Evolutionary conservation across 2,113 vertebrate species (phyloP).

Genomic region (Tonatia bakeri): DNA sequence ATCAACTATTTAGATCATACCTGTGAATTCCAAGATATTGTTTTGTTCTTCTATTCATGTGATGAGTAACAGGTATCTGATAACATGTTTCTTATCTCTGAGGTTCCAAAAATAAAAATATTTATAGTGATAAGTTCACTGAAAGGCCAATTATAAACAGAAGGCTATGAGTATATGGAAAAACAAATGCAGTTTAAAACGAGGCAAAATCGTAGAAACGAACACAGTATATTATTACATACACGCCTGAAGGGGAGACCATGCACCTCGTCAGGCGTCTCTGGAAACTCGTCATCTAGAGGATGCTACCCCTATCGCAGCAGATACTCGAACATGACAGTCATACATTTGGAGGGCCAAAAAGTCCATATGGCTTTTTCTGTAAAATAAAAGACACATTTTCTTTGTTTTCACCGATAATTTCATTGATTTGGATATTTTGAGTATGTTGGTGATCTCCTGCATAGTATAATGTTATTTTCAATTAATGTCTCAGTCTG

Average conservation of each 20-base stretch:
- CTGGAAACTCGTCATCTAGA: not conserved
- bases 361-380: too few species aligned
- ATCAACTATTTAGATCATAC: not conserved
- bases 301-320: not conserved
- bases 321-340: not conserved
- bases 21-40: not conserved
- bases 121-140: not conserved
- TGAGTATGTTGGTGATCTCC: too few species aligned
- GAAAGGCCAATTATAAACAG: not conserved
- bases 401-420: too few species aligned
- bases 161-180: not conserved
- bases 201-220: not conserved
- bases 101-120: not conserved
- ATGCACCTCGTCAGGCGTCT: not conserved
- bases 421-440: too few species aligned
- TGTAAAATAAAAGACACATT: too few species aligned
- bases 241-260: not conserved
- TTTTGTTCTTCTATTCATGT: not conserved
- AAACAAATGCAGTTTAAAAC: not conserved
- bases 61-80: not conserved
- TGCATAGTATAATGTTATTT: too few species aligned
- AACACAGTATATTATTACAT: not conserved
- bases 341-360: not conserved
- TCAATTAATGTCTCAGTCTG: too few species aligned
- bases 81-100: not conserved